Base-by-base conservation (phyloP, 92 coral and sea anemone genomes). In the Porites cylindrica region DNA sequence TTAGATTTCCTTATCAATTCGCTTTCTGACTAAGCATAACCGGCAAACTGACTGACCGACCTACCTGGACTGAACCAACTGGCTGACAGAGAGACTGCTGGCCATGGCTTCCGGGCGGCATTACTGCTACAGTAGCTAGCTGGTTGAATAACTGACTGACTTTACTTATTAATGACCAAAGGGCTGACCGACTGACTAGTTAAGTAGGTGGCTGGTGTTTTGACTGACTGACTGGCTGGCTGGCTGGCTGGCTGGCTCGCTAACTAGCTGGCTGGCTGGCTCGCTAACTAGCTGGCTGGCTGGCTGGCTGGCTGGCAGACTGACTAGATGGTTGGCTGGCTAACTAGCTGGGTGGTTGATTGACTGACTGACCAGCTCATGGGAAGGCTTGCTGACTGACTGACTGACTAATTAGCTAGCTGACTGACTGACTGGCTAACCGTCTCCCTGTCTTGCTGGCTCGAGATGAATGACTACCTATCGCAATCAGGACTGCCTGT, bases 391-490 rank as follows among this genome's bases (percentile, higher is more conserved):
- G n/a, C 14, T 38, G 71, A 62, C 52, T 43, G 72, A 38, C 50
- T 26, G 82, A 10, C 59, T 62, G 62, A 8, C 68, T 18, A 12
- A 54, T 7, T 12, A 54, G 66, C 29, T 18, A 62, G 17, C 54
- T 76, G 80, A 4, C 80, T 76, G 43, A 9, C 13, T 76, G 47
- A 52, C 65, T 76, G 66, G 19, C 67, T 76, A 59, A 19, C 64
- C 0, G 64, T 16, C 81, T n/a, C 38, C 16, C 2, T 29, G 32
- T 2, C 32, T 29, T 3, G 32, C 32, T 29, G 32, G 32, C 32
- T 29, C 32, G 32, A 29, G 32, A 29, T 29, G 32, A 29, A 29
- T 26, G 51, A 8, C 29, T 6, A 38, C 7, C 4, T 38, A 5
- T 38, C 47, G 6, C 47, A 38, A 38, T 38, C 47, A 38, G 47